These are phyloP conservation scores for Alcedo quadribrachys DNA, from an alignment of 2,797 vertebrate genomes.

Conservation along the genomic window DNA sequence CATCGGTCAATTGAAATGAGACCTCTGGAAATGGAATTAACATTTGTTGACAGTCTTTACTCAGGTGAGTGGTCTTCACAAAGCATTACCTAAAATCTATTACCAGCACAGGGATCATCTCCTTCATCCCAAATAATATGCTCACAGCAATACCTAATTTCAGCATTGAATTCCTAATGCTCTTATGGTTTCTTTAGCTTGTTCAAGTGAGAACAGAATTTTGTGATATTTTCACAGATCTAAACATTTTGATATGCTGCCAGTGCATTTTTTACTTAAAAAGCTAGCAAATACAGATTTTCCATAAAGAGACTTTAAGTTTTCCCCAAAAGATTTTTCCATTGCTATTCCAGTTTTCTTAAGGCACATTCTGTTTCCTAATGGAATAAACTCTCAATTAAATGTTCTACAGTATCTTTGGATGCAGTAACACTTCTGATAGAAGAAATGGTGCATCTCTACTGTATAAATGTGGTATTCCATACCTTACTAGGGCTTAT, in stretches of 20 bases:
- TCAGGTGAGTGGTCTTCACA: not conserved
- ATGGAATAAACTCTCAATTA: not conserved
- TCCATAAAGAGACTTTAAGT: not conserved
- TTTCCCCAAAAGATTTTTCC: not conserved
- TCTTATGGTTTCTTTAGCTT: not conserved
- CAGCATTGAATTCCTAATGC: not conserved
- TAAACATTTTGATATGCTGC: slow-evolving; percentile 11
- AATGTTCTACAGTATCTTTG: not conserved
- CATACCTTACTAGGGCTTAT: not conserved
- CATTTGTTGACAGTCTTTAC: not conserved
- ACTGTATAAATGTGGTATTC: not conserved
- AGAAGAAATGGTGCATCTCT: not conserved
- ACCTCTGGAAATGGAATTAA: not conserved
- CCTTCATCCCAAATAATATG: not conserved
- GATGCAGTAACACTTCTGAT: not conserved
- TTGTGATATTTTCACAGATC: not conserved
- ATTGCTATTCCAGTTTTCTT: not conserved
- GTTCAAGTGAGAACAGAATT: not conserved
- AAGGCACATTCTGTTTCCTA: not conserved
- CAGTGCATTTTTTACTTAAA: slow-evolving; percentile 21
- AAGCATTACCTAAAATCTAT: not conserved
- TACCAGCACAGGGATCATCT: not conserved
- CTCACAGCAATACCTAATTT: not conserved
- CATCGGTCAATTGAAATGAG: not conserved
- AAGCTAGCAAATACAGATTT: not conserved